These are phyloP conservation scores for Julus scandinavius DNA, from an alignment of 2,888 invertebrate genomes.

Conservation along the genomic window DNA sequence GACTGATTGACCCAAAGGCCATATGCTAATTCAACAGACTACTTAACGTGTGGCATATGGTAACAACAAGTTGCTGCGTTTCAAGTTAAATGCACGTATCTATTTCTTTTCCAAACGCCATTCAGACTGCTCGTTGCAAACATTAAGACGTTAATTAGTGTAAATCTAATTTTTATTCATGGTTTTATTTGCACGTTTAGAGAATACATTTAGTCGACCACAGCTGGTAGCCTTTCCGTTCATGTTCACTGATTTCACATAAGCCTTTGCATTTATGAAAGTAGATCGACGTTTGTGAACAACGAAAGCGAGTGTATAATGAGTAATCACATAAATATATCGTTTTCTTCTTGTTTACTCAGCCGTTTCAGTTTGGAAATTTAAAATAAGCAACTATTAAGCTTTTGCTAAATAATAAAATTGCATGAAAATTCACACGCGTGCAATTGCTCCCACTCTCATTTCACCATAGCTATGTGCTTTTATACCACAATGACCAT, in stretches of 20 bases:
- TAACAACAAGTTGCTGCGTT: neutral
- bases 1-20: neutral
- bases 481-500: neutral
- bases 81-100: neutral
- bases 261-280: neutral
- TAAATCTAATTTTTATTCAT: slow-evolving; percentile 28
- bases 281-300: neutral
- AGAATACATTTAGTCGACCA: slow-evolving; percentile 14
- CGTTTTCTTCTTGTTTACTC: neutral
- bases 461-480: neutral
- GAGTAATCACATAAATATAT: neutral
- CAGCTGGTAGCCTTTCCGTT: slow-evolving; percentile 36
- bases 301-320: neutral
- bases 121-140: slow-evolving; percentile 15
- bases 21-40: neutral
- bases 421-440: neutral
- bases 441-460: neutral
- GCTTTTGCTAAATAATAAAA: neutral
- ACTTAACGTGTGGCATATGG: neutral
- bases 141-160: neutral
- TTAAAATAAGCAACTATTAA: neutral
- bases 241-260: slow-evolving; percentile 24
- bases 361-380: neutral
- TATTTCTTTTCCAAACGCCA: neutral
- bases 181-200: neutral